These are phyloP conservation scores for Cyprinodon diabolis DNA, from an alignment of 2,797 vertebrate species.

Conservation along the genomic window DNA sequence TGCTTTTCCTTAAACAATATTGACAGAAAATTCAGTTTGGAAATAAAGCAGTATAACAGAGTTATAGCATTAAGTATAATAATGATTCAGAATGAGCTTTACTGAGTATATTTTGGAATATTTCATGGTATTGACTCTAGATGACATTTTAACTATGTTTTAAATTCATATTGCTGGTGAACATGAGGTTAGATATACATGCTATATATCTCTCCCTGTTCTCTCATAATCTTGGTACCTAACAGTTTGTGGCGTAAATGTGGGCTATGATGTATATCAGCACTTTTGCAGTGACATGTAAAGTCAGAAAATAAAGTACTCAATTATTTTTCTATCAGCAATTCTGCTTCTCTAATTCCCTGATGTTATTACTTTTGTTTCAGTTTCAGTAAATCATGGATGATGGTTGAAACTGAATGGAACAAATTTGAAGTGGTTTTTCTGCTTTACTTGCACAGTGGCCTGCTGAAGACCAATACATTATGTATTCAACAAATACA, in stretches of 20 bases:
- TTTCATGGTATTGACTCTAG: conserved; percentile 35
- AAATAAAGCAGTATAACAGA: conserved; percentile 53
- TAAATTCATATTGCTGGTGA: conserved; percentile 55
- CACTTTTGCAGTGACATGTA: conserved; percentile 5
- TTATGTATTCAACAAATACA: not conserved
- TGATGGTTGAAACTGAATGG: conserved; percentile 5
- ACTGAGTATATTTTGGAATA: conserved; percentile 45
- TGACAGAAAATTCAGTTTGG: conserved; percentile 36
- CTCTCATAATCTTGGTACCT: conserved; percentile 34
- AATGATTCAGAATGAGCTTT: conserved; percentile 67
- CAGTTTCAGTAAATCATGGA: not conserved
- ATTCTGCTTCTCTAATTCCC: not conserved
- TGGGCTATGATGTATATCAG: conserved; percentile 22
- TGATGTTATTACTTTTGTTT: not conserved
- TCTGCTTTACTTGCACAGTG: not conserved
- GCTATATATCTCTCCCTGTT: conserved; percentile 30
- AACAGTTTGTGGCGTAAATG: conserved; percentile 25
- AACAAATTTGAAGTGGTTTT: not conserved
- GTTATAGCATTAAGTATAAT: conserved; percentile 52
- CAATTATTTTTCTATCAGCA: not conserved
- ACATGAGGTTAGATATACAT: conserved; percentile 39
- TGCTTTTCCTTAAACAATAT: not conserved
- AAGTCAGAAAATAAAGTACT: conserved; percentile 12
- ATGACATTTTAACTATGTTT: conserved; percentile 68
- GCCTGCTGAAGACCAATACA: not conserved